Evolutionary conservation across 2,888 invertebrate species (phyloP).

Genomic region (Pecten maximus): DNA sequence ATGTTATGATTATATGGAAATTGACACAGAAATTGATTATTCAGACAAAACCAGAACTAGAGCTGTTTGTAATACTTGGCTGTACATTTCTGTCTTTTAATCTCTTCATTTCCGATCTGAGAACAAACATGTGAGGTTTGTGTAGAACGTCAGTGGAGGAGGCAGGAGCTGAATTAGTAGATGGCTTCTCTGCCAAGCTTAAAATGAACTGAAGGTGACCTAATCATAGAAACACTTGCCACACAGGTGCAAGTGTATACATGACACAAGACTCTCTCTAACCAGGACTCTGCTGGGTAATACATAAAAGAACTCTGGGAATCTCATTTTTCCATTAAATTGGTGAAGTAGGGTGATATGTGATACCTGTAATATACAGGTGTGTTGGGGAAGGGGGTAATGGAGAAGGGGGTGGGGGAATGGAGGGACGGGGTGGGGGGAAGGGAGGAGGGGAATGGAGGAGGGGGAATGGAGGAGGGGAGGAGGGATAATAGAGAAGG

Average conservation of each 20-base stretch:
- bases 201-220: background rate
- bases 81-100: background rate
- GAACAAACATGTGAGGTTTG: background rate
- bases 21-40: background rate
- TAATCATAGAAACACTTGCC: background rate
- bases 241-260: constrained; percentile 1
- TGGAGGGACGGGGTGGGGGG: background rate
- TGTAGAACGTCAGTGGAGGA: background rate
- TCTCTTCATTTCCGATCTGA: background rate
- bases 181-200: background rate
- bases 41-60: background rate
- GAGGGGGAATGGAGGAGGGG: background rate
- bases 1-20: background rate
- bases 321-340: background rate
- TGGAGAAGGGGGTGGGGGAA: too few species aligned
- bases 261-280: background rate
- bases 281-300: background rate
- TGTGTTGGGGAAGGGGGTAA: background rate
- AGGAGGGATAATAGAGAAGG: background rate
- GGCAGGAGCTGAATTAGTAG: background rate
- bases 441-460: background rate
- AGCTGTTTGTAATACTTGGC: background rate
- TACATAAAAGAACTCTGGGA: background rate
- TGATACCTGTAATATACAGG: background rate
- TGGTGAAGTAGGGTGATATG: background rate